These are phyloP conservation scores for Nibea coibor DNA, from an alignment of 2,113 vertebrate species.

Conservation along the genomic window DNA sequence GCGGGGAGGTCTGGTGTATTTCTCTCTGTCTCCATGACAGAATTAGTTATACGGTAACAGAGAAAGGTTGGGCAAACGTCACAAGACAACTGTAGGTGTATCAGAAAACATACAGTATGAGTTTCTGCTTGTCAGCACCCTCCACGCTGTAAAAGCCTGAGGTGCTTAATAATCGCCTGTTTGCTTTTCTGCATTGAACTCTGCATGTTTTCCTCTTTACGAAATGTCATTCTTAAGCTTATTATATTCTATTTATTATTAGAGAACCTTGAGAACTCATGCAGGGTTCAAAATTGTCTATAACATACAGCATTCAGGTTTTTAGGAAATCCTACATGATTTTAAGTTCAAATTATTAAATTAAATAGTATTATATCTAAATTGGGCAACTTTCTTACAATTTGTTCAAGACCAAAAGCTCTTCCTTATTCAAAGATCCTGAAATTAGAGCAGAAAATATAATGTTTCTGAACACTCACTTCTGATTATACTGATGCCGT, in stretches of 20 bases:
- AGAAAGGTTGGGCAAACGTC: conserved; percentile 44
- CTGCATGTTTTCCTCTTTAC: not conserved
- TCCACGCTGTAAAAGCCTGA: conserved; percentile 28
- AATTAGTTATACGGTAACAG: conserved; percentile 63
- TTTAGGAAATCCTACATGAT: no score
- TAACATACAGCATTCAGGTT: no score
- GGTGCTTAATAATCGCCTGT: not conserved
- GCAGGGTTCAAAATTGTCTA: no score
- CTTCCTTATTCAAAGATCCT: not conserved
- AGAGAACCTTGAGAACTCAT: no score
- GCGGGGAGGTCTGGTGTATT: conserved; percentile 66
- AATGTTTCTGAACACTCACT: not conserved
- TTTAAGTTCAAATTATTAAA: no score
- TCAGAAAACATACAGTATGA: conserved; percentile 22
- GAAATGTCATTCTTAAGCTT: not conserved
- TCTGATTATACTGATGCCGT: not conserved
- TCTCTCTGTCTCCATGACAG: conserved; percentile 76
- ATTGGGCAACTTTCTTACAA: no score
- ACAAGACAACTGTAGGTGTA: conserved; percentile 19
- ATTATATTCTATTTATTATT: not conserved
- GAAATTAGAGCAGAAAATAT: not conserved
- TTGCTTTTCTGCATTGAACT: not conserved
- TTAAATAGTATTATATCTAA: no score
- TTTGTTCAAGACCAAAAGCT: not conserved
- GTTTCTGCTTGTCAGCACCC: conserved; percentile 41